Evolutionary conservation across 2,797 vertebrate genomes (phyloP).

Genomic region (Galaxias olidus): DNA sequence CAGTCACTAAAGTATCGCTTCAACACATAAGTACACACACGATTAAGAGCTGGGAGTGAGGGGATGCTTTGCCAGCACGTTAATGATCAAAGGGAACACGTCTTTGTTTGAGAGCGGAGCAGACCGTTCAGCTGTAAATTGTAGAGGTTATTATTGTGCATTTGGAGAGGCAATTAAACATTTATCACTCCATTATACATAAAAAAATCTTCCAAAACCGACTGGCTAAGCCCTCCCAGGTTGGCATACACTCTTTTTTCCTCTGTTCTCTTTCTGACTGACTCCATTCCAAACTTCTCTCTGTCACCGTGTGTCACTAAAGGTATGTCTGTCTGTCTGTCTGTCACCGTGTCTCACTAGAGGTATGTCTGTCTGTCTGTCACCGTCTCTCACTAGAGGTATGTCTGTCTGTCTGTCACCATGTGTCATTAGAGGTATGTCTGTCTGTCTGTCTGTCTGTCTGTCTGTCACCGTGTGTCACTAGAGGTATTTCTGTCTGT

Average conservation of each 20-base stretch:
- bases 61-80: slow-evolving; percentile 39
- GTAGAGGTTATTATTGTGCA: slow-evolving; percentile 22
- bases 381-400: too few relatives aligned
- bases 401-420: not conserved
- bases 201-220: slow-evolving; percentile 11
- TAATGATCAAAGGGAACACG: slow-evolving; percentile 37
- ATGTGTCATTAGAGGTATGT: too few relatives aligned
- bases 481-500: not conserved
- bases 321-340: not conserved
- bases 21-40: slow-evolving; percentile 1
- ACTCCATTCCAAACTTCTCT: too few relatives aligned
- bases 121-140: slow-evolving; percentile 19
- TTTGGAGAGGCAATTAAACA: slow-evolving; percentile 28
- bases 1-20: not conserved
- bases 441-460: not conserved
- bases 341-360: not conserved
- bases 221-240: too few relatives aligned
- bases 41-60: slow-evolving; percentile 28
- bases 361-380: not conserved
- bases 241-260: not conserved
- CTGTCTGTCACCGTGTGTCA: not conserved
- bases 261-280: not conserved
- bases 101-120: slow-evolving; percentile 13
- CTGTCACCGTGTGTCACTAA: not conserved
- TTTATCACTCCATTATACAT: slow-evolving; percentile 23